These are phyloP conservation scores for Brachyrhaphis roseni DNA, from an alignment of 2,797 vertebrate species.

Conservation along the genomic window DNA sequence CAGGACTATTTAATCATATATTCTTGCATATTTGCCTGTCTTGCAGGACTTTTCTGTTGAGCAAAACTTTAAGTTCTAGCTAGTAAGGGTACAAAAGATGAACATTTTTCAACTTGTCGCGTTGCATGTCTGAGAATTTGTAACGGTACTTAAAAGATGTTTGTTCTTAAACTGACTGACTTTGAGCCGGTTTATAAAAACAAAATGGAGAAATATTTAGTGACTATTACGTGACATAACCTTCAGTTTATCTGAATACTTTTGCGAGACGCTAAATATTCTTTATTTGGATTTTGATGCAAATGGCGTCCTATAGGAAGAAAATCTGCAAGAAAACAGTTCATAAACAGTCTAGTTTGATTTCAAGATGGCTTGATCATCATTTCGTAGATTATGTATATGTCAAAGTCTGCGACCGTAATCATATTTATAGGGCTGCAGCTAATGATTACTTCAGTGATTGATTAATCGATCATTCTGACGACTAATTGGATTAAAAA, in stretches of 20 bases:
- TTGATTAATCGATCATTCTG: no score
- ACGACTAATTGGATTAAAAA: no score
- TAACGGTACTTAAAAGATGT: background rate
- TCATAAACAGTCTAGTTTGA: background rate
- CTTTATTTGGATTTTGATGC: background rate
- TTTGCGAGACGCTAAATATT: background rate
- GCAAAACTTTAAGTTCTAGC: no score
- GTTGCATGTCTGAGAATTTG: background rate
- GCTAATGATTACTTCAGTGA: no score
- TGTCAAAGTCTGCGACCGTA: background rate
- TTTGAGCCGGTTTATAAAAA: no score
- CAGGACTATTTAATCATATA: no score
- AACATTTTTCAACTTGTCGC: no score
- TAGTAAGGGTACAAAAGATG: no score
- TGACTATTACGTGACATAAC: background rate
- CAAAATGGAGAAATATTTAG: no score
- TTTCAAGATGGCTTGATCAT: background rate
- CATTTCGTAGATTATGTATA: background rate
- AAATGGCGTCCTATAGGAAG: background rate
- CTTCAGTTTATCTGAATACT: background rate
- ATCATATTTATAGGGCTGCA: background rate
- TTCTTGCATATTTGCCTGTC: no score
- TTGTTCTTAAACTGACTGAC: no score
- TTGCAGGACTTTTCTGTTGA: no score
- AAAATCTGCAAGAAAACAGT: background rate